phyloP scores from a whole-genome alignment of 1,140 invertebrate species.

The Meloidogyne chitwoodi region DNA sequence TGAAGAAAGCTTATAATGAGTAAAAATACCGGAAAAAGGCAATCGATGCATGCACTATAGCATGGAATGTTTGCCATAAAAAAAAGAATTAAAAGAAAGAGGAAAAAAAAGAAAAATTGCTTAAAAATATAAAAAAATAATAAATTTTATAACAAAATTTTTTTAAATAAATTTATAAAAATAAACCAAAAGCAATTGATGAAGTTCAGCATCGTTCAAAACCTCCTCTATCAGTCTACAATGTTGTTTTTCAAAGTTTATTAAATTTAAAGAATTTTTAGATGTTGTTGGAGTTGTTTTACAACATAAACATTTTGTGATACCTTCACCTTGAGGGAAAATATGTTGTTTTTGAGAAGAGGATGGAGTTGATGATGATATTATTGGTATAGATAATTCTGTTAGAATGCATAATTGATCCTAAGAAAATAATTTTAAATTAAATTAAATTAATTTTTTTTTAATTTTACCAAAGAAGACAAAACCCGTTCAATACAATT shows the following conservation, averaged over 20 bases:
- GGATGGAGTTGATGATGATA: neutral
- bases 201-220: slow-evolving; percentile 32
- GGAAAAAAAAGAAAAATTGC: no score
- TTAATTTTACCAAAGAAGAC: neutral
- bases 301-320: slow-evolving; percentile 26
- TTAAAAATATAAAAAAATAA: neutral
- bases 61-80: no score
- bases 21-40: no score
- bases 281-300: slow-evolving; percentile 1
- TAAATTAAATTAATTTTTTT: neutral
- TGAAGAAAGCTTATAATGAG: no score
- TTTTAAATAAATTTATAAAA: neutral
- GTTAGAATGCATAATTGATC: neutral
- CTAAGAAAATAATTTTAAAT: neutral
- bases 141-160: neutral
- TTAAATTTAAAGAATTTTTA: neutral
- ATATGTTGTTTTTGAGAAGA: neutral
- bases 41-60: no score
- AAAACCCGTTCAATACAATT: slow-evolving; percentile 40
- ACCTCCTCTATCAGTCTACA: slow-evolving; percentile 21
- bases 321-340: slow-evolving; percentile 38
- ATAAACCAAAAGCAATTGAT: slow-evolving; percentile 38
- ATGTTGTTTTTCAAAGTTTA: neutral
- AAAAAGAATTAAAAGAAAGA: no score
- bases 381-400: neutral